These are phyloP conservation scores for Motacilla tschutschensis DNA, from an alignment of 2,113 vertebrate species.

Conservation along the genomic window DNA sequence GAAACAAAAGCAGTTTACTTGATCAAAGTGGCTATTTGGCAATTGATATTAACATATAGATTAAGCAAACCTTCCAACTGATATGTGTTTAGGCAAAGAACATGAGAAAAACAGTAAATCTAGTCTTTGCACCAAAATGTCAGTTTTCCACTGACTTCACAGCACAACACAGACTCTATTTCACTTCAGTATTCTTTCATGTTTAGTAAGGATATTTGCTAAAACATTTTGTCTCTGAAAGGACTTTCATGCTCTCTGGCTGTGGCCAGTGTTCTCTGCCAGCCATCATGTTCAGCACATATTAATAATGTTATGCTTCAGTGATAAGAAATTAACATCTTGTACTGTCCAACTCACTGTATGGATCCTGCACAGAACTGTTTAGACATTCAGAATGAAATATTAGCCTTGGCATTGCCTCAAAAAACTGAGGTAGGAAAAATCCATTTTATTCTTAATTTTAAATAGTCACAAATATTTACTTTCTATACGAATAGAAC, in stretches of 20 bases:
- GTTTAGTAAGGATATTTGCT: conserved; percentile 19
- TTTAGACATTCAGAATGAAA: not conserved
- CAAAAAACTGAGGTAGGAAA: not conserved
- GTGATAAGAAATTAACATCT: not conserved
- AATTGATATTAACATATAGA: not conserved
- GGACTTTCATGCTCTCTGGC: conserved; percentile 20
- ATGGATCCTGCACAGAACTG: not conserved
- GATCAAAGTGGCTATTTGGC: not conserved
- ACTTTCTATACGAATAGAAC: not conserved
- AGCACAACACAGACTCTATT: not conserved
- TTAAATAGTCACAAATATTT: not conserved
- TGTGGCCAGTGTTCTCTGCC: not conserved
- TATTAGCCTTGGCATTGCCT: not conserved
- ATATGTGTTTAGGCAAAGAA: not conserved
- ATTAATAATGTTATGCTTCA: not conserved
- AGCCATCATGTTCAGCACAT: not conserved
- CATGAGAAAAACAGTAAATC: not conserved
- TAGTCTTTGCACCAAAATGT: not conserved
- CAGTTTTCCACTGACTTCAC: not conserved
- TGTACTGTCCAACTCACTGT: not conserved
- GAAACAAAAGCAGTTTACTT: not conserved
- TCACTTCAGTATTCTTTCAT: not conserved
- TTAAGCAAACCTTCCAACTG: not conserved
- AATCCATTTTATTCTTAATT: not conserved
- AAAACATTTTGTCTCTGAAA: not conserved